Base-by-base conservation (phyloP, 2,113 vertebrate species). In the Hepsetus odoe region DNA sequence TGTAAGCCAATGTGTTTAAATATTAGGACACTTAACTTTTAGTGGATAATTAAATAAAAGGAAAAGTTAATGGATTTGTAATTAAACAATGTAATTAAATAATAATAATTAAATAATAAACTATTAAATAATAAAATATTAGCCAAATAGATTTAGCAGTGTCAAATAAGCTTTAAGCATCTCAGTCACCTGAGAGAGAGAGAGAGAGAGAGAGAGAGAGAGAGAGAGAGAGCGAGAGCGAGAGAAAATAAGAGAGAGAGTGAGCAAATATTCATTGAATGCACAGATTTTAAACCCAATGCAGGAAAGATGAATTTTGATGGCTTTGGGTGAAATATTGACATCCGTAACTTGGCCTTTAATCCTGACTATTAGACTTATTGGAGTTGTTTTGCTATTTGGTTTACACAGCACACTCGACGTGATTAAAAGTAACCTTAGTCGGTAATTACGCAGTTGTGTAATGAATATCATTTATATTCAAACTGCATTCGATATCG, bases 81-180 rank as follows among this genome's bases (percentile, higher is more conserved):
- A 89, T 91, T 88, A 90, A 90, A 82, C 85, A 82, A 83, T 82
- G 81, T 79, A 66, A 80, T n/a, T n/a, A n/a, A n/a, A n/a, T n/a
- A n/a, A n/a, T n/a, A n/a, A n/a, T n/a, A n/a, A n/a, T n/a, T n/a
- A n/a, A n/a, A n/a, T n/a, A n/a, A n/a, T n/a, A n/a, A n/a, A n/a
- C n/a, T n/a, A n/a, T n/a, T n/a, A n/a, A n/a, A n/a, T n/a, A n/a
- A 53, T 76, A 70, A 68, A 66, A 84, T 74, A 77, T 40, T 89
- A 84, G 79, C 76, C 80, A 81, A 53, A 64, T 86, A 83, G 82
- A 74, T 69, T 71, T 56, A 76, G 53, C 56, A 46, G 30, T 44
- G 69, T 77, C 69, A 64, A 83, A 85, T 86, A 79, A 85, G 86
- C 26, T 81, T 66, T 30, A 30, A 84, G 56, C 79, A 72, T 80